Evolutionary conservation across 2,888 invertebrate species (phyloP), one percentile per base, ranked within the genome.

Genomic region (Amiota communis): DNA sequence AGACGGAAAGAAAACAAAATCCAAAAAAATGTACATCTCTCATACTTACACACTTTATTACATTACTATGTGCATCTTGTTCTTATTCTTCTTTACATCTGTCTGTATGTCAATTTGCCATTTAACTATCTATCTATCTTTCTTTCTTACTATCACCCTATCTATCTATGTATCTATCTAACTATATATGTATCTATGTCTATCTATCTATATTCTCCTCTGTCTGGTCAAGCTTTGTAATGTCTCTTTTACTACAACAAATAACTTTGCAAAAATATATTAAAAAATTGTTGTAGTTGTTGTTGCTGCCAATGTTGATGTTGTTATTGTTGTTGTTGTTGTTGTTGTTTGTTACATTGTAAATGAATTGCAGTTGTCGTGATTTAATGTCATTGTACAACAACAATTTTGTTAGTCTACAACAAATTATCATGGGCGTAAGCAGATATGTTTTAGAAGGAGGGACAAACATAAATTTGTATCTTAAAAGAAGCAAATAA

Each of bases 321-420:
- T 6, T 6, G 36, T 36, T 36, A 6, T 6, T 36, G 36, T 36
- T 36, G 36, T 6, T 36, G 36, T 36, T 36, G 6, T 6, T 36
- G 36, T 36, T 36, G 36, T 36, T 36, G 70, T 70, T 67, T 68
- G 71, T 75, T 77, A 76, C 76, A 77, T 74, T 76, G 76, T 76
- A 75, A 71, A 70, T 76, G 74, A 73, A 75, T 36, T 36, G 36
- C 36, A 36, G 36, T 36, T 36, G 36, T 36, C 36, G 36, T 36
- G 36, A 36, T 36, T 36, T 36, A 36, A 36, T 36, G 6, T 36
- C 36, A 36, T 36, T 36, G 36, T 36, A 36, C 36, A 36, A 36
- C 36, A 36, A 36, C 3, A 36, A 36, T 36, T 36, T 36, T 36
- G 36, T 36, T 36, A 36, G 36, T 6, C 2, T 36, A 36, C 36